phyloP scores from a whole-genome alignment of 1,140 invertebrate genomes.

The Harpegnathos saltator region DNA sequence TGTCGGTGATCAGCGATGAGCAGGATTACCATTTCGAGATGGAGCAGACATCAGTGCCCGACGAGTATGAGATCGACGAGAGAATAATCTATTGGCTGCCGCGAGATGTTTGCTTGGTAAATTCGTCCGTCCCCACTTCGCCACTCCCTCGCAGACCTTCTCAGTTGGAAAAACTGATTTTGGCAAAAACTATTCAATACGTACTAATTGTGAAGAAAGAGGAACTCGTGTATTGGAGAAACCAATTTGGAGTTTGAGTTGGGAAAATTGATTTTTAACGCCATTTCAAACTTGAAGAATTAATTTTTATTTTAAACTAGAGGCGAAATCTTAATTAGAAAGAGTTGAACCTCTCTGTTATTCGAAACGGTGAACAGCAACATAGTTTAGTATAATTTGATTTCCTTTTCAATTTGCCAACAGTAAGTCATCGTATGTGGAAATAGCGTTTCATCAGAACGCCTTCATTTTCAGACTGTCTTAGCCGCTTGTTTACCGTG shows the following conservation, averaged over 20 bases:
- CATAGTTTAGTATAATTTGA: no score
- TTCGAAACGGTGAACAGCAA: no score
- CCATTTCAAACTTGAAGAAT: not conserved
- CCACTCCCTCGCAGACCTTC: no score
- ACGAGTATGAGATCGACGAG: not conserved
- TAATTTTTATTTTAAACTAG: not conserved
- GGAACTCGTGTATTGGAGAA: no score
- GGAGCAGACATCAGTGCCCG: not conserved
- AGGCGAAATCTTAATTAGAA: not conserved
- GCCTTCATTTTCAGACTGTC: conserved; percentile 67
- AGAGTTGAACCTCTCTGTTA: no score
- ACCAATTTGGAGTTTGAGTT: no score
- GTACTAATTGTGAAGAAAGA: no score
- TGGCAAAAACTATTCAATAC: no score
- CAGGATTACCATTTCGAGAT: not conserved
- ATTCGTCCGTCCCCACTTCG: not conserved
- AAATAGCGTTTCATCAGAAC: not conserved
- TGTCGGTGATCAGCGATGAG: not conserved
- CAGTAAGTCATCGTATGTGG: not conserved
- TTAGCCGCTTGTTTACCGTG: conserved; percentile 63
- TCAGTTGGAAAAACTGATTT: no score
- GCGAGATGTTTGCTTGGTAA: conserved; percentile 68
- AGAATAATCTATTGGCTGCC: conserved; percentile 66
- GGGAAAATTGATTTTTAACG: no score
- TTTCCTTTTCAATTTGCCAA: not conserved